A percentile compares a stretch with the other conserved stretches of the same genome.
phyloP scores from a whole-genome alignment of 2,113 vertebrate genomes.

The Miniopterus natalensis region DNA sequence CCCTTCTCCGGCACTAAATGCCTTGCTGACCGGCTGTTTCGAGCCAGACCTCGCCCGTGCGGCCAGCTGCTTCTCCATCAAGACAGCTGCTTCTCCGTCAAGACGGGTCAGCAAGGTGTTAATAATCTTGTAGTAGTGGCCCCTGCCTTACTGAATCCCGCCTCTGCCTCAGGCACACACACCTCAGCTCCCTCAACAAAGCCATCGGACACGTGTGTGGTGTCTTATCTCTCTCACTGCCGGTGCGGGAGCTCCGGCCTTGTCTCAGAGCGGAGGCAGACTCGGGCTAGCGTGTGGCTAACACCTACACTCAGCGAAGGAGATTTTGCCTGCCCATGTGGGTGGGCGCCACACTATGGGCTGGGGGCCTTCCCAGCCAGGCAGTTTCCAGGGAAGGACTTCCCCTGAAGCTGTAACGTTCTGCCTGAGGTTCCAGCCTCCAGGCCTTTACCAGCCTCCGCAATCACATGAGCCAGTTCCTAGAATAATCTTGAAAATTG shows the following conservation, averaged over 20 bases:
- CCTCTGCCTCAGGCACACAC: too few relatives aligned
- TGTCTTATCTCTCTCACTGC: neutral
- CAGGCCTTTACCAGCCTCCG: neutral
- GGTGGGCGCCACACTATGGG: neutral
- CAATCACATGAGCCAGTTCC: neutral
- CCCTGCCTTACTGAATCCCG: neutral
- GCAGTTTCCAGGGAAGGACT: neutral
- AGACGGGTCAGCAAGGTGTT: too few relatives aligned
- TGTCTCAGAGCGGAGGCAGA: neutral
- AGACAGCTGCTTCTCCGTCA: too few relatives aligned
- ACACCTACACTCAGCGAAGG: neutral
- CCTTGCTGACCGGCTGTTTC: too few relatives aligned
- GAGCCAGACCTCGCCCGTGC: too few relatives aligned
- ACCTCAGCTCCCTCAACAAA: too few relatives aligned
- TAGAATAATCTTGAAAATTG: neutral
- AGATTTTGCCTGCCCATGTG: neutral
- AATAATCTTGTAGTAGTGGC: neutral
- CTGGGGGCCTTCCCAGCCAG: neutral
- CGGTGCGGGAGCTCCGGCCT: fast-evolving
- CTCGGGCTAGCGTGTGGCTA: neutral
- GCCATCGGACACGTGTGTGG: neutral
- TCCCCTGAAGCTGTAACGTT: neutral
- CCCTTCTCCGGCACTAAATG: neutral
- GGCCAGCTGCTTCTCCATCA: too few relatives aligned
- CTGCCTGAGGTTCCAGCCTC: neutral